A percentile compares a stretch with the other conserved stretches of the same genome.
Evolutionary conservation across 2,797 vertebrate genomes (phyloP).

Genomic region (Cetoscarus ocellatus): DNA sequence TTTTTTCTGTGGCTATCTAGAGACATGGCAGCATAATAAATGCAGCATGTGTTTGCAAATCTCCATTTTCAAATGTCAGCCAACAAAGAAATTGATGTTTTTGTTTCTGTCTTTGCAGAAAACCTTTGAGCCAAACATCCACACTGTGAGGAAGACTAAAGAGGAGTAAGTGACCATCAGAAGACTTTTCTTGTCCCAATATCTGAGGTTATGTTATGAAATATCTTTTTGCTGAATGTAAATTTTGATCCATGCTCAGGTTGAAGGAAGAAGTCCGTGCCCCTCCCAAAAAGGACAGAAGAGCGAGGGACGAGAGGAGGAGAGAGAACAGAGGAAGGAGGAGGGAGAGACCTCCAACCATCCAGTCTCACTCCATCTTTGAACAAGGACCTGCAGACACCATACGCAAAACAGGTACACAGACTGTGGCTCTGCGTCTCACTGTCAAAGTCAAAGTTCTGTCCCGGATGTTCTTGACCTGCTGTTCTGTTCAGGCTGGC

Average conservation of each 20-base stretch:
- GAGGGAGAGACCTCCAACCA: constrained; percentile 80
- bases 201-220: too few species aligned
- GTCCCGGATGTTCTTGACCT: not conserved
- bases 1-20: too few species aligned
- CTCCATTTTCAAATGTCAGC: not conserved
- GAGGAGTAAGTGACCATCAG: constrained; percentile 81
- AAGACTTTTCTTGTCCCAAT: not conserved
- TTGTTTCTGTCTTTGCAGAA: constrained; percentile 66
- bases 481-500: constrained; percentile 67
- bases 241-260: constrained; percentile 38
- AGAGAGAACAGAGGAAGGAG: constrained; percentile 76
- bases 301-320: constrained; percentile 66
- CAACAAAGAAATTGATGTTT: not conserved
- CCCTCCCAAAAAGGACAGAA: constrained; percentile 74
- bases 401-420: constrained; percentile 76
- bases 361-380: constrained; percentile 88
- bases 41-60: not conserved
- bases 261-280: constrained; percentile 63
- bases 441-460: not conserved
- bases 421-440: not conserved
- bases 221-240: not conserved
- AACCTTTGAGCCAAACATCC: constrained; percentile 84
- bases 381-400: constrained; percentile 84
- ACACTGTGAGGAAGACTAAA: constrained; percentile 84
- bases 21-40: too few species aligned